Base-by-base conservation (phyloP, 2,797 vertebrate genomes). In the Acrossocheilus fasciatus region DNA sequence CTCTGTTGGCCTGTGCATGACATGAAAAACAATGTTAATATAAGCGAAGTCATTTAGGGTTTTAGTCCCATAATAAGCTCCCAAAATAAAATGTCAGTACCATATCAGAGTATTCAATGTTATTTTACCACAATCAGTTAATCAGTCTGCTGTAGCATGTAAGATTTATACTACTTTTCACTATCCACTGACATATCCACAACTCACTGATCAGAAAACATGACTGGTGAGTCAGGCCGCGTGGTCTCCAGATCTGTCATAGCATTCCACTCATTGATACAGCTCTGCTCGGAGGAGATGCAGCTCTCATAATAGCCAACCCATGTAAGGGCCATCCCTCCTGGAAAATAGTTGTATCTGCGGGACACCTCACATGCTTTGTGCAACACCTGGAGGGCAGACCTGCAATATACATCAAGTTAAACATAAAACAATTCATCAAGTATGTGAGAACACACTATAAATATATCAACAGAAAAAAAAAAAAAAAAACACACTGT, bases 241-340 rank as follows among this genome's bases (percentile, higher is more conserved):
- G 96, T 94, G 87, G 96, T 98, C 92, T 99, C 98, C 92, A 99
- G 91, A 94, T 99, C 98, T 90, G 96, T 97, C 98, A 99, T 99
- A 43, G 97, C 94, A 0, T 99, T 99, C 98, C 98, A 99, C 94
- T 99, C 98, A 0, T 99, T 99, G 93, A 99, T 97, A 95, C 96
- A 98, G 94, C 97, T 99, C 95, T 99, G 98, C 0, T 99, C 98
- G 0, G 98, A 99, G 87, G 96, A 89, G 36, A 99, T 97, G 93
- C 98, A 98, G 95, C 98, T 98, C 83, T 99, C 98, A 0, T 99
- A 99, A 95, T 97, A 99, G 4, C 97, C 96, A 90, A 95, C 97
- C 98, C 98, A 99, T 76, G 97, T 97, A 84, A 99, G 96, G 0
- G 98, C 97, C 92, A 98, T 95, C 2, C 98, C 97, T 0, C 98